These are phyloP conservation scores for Hippopotamyrus pictus DNA, from an alignment of 2,797 vertebrate genomes.

Conservation along the genomic window DNA sequence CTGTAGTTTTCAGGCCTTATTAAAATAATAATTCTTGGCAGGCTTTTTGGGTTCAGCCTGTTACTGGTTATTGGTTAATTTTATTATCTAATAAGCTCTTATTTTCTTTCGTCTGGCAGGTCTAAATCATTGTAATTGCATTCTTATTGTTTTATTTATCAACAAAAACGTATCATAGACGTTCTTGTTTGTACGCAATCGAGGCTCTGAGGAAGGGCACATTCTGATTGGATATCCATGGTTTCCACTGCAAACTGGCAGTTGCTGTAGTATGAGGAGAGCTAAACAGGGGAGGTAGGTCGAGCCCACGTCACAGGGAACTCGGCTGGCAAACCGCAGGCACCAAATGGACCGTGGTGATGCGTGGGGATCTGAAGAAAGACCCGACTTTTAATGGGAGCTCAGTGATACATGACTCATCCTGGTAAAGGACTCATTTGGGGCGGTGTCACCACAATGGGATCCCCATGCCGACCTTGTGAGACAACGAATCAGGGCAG, in stretches of 20 bases:
- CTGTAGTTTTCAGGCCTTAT: not conserved
- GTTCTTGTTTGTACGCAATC: not conserved
- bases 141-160: not conserved
- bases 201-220: not conserved
- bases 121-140: not conserved
- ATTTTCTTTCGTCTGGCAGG: not conserved
- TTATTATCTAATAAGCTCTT: not conserved
- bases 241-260: slow-evolving; percentile 42
- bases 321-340: not conserved
- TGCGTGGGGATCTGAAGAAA: not conserved
- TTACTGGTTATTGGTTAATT: not conserved
- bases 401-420: slow-evolving; percentile 21
- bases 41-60: not conserved
- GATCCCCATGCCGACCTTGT: slow-evolving; percentile 32
- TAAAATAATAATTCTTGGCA: not conserved
- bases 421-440: slow-evolving; percentile 36
- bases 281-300: slow-evolving; percentile 22
- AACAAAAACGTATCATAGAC: not conserved
- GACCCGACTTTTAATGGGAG: not conserved
- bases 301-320: not conserved
- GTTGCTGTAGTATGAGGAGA: slow-evolving; percentile 25
- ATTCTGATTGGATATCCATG: slow-evolving; percentile 22
- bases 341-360: not conserved
- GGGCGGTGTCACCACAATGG: slow-evolving; percentile 20
- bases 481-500: slow-evolving; percentile 17